These are phyloP conservation scores for Oscheius sp. DNA, from an alignment of 1,140 invertebrate genomes.

Conservation along the genomic window DNA sequence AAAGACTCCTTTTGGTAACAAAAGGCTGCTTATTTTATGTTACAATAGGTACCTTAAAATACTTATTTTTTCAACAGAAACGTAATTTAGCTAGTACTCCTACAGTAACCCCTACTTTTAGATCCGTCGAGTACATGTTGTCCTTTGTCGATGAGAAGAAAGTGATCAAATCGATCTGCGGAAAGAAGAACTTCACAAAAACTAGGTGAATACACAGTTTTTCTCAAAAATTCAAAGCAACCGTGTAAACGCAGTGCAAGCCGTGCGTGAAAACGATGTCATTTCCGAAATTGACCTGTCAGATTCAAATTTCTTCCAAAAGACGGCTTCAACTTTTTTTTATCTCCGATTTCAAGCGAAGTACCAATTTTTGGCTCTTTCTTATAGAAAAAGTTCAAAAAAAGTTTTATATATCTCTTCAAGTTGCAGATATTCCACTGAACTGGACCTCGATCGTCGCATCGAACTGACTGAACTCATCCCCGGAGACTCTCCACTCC, in stretches of 20 bases:
- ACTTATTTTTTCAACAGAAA: not conserved
- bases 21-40: too few relatives aligned
- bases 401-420: conserved; percentile 3
- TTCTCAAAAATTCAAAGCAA: not conserved
- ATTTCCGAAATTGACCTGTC: conserved; percentile 3
- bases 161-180: conserved; percentile 61
- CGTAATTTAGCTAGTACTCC: too few relatives aligned
- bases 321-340: not conserved
- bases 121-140: conserved; percentile 63
- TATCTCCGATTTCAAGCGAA: not conserved
- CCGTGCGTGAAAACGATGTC: not conserved
- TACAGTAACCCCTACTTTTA: too few relatives aligned
- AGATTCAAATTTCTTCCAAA: conserved; percentile 11
- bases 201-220: conserved; percentile 51
- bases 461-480: conserved; percentile 42
- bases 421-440: conserved; percentile 46
- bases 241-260: not conserved
- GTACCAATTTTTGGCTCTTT: not conserved
- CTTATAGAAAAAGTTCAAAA: not conserved
- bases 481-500: conserved; percentile 33
- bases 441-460: conserved; percentile 45
- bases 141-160: conserved; percentile 62
- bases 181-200: conserved; percentile 64
- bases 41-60: too few relatives aligned
- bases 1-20: too few relatives aligned